A percentile compares a stretch with the other conserved stretches of the same genome.
phyloP scores from a whole-genome alignment of 1,140 invertebrate genomes.

The Zaprionus nigranus region DNA sequence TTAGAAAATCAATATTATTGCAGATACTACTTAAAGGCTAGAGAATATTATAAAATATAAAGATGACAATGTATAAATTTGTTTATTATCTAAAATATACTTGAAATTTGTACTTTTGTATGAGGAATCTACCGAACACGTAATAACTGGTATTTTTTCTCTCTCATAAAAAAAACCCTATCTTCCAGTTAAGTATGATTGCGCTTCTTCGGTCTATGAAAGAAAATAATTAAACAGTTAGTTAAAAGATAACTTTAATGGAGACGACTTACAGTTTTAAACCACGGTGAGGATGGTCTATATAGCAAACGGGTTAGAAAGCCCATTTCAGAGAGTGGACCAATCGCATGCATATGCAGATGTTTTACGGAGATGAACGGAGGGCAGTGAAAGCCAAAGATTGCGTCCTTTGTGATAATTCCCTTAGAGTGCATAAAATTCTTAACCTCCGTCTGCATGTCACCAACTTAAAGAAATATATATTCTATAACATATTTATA shows the following conservation, averaged over 20 bases:
- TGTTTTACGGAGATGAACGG: constrained; percentile 94
- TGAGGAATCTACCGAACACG: background rate
- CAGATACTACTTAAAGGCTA: background rate
- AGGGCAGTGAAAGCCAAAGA: constrained; percentile 95
- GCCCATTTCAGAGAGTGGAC: constrained; percentile 90
- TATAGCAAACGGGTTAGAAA: constrained; percentile 90
- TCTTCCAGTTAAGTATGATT: background rate
- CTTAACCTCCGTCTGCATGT: constrained; percentile 43
- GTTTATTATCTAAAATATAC: background rate
- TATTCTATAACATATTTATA: background rate
- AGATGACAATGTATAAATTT: background rate
- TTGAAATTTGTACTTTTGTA: background rate
- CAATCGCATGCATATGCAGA: constrained; percentile 95
- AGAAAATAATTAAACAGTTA: background rate
- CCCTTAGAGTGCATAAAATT: constrained; percentile 72
- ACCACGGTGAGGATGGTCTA: constrained; percentile 91
- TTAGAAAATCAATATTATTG: too few species aligned
- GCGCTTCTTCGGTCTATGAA: background rate
- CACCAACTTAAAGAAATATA: background rate
- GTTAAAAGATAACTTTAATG: background rate
- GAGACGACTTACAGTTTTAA: constrained; percentile 90
- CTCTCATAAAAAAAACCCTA: background rate
- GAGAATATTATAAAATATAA: background rate
- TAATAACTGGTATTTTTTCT: background rate
- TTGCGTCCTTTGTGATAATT: constrained; percentile 86